Evolutionary conservation across 2,888 invertebrate species (phyloP).

Genomic region (Dynastes tityus): DNA sequence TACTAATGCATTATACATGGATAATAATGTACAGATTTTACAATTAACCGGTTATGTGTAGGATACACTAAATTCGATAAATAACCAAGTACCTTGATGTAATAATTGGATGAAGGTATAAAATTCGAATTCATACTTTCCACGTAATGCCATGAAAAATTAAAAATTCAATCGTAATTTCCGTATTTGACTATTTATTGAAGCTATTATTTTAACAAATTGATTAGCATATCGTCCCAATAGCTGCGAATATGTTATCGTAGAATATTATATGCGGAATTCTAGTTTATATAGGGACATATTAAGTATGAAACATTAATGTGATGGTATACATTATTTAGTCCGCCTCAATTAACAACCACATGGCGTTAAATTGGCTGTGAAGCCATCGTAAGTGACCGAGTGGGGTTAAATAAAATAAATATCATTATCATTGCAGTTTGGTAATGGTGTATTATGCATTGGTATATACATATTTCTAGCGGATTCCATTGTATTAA

Average conservation of each 20-base stretch:
- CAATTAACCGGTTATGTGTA: not conserved
- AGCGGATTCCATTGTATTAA: not conserved
- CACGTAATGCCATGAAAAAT: not conserved
- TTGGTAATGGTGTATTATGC: not conserved
- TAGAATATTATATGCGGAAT: not conserved
- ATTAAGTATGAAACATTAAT: not conserved
- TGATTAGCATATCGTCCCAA: not conserved
- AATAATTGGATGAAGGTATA: not conserved
- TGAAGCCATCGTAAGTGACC: not conserved
- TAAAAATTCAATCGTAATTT: constrained; percentile 7
- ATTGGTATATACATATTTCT: not conserved
- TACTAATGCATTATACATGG: not conserved
- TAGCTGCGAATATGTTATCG: not conserved
- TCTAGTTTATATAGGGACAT: not conserved
- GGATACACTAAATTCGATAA: not conserved
- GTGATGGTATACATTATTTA: not conserved
- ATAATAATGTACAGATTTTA: not conserved
- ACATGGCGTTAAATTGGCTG: not conserved
- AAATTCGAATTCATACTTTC: not conserved
- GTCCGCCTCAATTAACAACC: not conserved
- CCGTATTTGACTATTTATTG: not conserved
- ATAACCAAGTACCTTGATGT: not conserved
- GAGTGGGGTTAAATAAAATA: not conserved
- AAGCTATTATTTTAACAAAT: not conserved
- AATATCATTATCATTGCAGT: not conserved